Percentiles rank a stretch among this genome's conserved stretches.
Conservation (phyloP, 2,888 invertebrate species). For the Tetragonisca angustula region DNA sequence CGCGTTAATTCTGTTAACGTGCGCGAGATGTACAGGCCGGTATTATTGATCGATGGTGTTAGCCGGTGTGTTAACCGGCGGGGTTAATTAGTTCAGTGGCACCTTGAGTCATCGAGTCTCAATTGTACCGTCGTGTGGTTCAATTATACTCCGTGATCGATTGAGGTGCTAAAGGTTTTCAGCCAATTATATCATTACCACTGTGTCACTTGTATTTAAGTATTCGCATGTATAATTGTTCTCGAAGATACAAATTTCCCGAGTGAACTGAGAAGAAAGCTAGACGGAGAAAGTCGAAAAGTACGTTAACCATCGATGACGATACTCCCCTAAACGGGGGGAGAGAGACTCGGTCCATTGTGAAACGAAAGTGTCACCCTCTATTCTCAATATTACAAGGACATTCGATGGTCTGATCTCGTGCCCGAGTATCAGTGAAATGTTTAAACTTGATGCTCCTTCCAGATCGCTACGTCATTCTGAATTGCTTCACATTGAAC, state of each 20-base stretch:
- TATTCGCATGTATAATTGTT: not conserved
- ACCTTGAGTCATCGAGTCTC: constrained; percentile 44
- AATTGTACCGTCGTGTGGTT: constrained; percentile 34
- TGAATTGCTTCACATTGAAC: too few relatives aligned
- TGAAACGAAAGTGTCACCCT: too few relatives aligned
- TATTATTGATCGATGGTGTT: constrained; percentile 44
- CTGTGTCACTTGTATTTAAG: not conserved
- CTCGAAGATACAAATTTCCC: not conserved
- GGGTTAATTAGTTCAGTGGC: constrained; percentile 47
- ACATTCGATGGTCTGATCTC: too few relatives aligned
- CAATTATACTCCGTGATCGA: constrained; percentile 34
- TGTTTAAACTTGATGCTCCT: too few relatives aligned
- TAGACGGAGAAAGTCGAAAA: too few relatives aligned
- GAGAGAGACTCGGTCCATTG: not conserved
- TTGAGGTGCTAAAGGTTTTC: not conserved
- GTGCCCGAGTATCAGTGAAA: too few relatives aligned
- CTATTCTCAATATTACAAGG: too few relatives aligned
- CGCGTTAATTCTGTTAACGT: constrained; percentile 35
- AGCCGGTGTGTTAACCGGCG: constrained; percentile 40
- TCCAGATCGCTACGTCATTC: too few relatives aligned
- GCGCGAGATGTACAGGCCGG: constrained; percentile 17
- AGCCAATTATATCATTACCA: not conserved
- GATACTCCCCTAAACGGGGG: too few relatives aligned
- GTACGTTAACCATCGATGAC: too few relatives aligned
- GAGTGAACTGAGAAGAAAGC: too few relatives aligned